Evolutionary conservation across 1,140 invertebrate genomes (phyloP), one percentile per base, ranked within the genome.

Genomic region (Drosophila serrata): DNA sequence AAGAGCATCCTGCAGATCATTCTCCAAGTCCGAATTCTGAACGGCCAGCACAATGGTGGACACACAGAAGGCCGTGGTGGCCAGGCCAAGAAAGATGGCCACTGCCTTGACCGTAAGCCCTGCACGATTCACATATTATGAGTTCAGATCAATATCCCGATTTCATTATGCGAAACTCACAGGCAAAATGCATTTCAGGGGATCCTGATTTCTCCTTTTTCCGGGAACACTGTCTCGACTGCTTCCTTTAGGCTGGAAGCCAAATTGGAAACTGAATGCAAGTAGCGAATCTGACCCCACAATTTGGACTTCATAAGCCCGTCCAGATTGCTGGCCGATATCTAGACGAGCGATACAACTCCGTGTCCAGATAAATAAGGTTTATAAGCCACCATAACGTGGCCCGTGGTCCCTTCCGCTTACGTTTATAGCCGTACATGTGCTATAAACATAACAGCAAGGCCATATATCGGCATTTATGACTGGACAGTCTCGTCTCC

Each of bases 21-120:
- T 62, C 43, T 92, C 78, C 43, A 92, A 45, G 40, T 79, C 60
- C 1, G 79, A 63, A 11, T 92, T 92, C 33, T 93, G 70, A 6
- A 93, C 92, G 5, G 93, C 92, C 51, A 93, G 56, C 17, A 92
- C 93, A 59, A 93, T 92, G 8, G 93, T 93, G 4, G 93, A 93
- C 1, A 94, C 72, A 39, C 92, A 91, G 35, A 94, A 93, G 15
- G 93, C 91, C 7, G 77, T 91, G 33, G 91, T 75, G 42, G 82
- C 85, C 37, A 92, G 19, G 13, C 78, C 90, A 43, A 92, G 58
- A 40, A 81, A 79, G 40, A 92, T 92, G 64, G 91, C 91, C 33
- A 92, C 64, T 27, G 46, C 42, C 64, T 92, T 92, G 33, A 75
- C 88, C 29, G 91, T 92, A 37, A 92, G 65, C 78, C 86, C 91